A percentile compares a stretch with the other conserved stretches of the same genome.
Evolutionary conservation across 2,113 vertebrate species (phyloP).

Genomic region (Gallinago media): DNA sequence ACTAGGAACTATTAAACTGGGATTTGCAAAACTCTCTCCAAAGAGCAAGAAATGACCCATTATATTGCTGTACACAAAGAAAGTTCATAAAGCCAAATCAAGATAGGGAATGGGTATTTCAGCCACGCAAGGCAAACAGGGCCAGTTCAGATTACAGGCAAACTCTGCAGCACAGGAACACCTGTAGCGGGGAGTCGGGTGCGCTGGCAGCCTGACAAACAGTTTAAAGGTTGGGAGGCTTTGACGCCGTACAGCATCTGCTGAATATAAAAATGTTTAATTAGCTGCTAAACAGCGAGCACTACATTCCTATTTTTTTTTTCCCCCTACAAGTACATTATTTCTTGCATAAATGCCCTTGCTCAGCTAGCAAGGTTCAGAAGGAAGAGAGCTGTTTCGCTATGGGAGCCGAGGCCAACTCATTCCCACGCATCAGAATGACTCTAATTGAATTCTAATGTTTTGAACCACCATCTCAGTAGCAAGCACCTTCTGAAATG

Average conservation of each 20-base stretch:
- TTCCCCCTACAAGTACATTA: not conserved
- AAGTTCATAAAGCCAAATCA: not conserved
- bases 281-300: conserved; percentile 13
- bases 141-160: not conserved
- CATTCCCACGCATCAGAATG: not conserved
- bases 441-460: not conserved
- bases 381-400: not conserved
- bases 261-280: conserved; percentile 9
- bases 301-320: not conserved
- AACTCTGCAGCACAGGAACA: not conserved
- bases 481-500: not conserved
- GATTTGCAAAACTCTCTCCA: conserved; percentile 10
- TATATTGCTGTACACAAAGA: not conserved
- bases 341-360: not conserved
- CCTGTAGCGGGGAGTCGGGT: not conserved
- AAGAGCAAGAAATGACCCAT: not conserved
- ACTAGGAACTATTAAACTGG: not conserved
- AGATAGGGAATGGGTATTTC: not conserved
- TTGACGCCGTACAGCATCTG: not conserved
- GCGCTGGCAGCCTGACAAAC: not conserved
- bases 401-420: not conserved
- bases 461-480: not conserved
- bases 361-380: not conserved
- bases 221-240: not conserved
- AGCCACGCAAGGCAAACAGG: not conserved